Evolutionary conservation across 53 echinoderm and acorn worm species (phyloP), one percentile per base, ranked within the genome.

Genomic region (Antedon mediterranea): DNA sequence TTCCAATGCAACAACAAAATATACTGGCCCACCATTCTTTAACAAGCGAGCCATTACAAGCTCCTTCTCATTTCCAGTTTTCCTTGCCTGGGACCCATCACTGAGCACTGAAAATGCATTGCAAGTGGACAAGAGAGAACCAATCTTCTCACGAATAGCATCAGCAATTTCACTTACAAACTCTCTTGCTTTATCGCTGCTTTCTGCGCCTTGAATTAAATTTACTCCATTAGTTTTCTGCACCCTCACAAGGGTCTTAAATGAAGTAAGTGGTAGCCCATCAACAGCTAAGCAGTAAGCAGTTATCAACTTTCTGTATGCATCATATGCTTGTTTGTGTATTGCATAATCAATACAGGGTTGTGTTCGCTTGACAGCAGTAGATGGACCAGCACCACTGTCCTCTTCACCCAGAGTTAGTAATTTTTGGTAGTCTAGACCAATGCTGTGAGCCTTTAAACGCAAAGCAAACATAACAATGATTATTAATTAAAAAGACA

Each of bases 41-140:
- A 79, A 77, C 11, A 79, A 72, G 26, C 77, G 30, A 9, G 81
- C 88, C 83, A 88, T 75, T 23, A 88, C 84, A 34, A 81, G 77
- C 77, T 88, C 88, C 28, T 84, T 88, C 79, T 88, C 88, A 26
- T 29, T 73, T 32, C 75, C 74, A 15, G 78, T 88, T 80, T 88
- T 84, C 30, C 83, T 74, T 15, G 87, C 71, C 71, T 83, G 87
- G 23, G 84, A 88, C 0, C 87, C 87, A 81, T 88, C 81, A 31
- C 73, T 81, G 0, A 88, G 83, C 28, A 84, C 81, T 18, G 77
- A 76, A 76, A 84, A 88, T 31, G 76, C 83, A 30, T 77, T 29
- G 20, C 44, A 44, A 23, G 81, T 42, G 30, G 80, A 77, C 20
- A 84, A 34, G 6, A 80, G 11, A 0, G 28, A 32, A 37, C 80